Evolutionary conservation across 2,888 invertebrate species (phyloP), one percentile per base, ranked within the genome.

Genomic region (Microdon myrmicae): DNA sequence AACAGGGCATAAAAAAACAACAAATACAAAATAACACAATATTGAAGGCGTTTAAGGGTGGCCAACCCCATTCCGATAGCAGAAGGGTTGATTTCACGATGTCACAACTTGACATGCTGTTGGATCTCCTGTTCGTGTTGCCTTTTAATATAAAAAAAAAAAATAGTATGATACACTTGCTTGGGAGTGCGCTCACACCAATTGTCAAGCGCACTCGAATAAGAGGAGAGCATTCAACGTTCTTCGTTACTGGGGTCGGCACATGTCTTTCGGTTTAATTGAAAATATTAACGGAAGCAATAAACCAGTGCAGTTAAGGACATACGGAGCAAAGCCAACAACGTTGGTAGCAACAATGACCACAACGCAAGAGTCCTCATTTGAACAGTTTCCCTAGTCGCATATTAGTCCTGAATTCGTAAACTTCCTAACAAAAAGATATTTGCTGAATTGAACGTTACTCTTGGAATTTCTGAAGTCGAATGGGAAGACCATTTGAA

Each of bases 71-170:
- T 29, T 47, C 49, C 25, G 44, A 32, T n/a, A n/a, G 56, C 12
- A 64, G 58, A 64, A 64, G 64, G 64, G 64, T 64, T 64, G 64
- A 58, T 53, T 53, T 51, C 28, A 51, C 45, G 51, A 58, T 64
- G 64, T 64, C 64, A 64, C 64, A 64, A 58, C 58, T 64, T 64
- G 58, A 58, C 64, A 58, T 64, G 47, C 51, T 64, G 51, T 58
- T 64, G 64, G 58, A 64, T 51, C 64, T n/a, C n/a, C n/a, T n/a
- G n/a, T n/a, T n/a, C 64, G 56, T 64, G 58, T 64, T 64, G 58
- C 43, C 53, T 41, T 64, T 47, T 58, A 43, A 49, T 43, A 51
- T 25, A 8, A 23, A 54, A 58, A 58, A 58, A 64, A 22, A 16
- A 34, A 43, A n/a, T n/a, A n/a, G n/a, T n/a, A n/a, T n/a, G n/a